Base-by-base conservation (phyloP, 2,888 invertebrate species). In the Ypsolopha sequella region DNA sequence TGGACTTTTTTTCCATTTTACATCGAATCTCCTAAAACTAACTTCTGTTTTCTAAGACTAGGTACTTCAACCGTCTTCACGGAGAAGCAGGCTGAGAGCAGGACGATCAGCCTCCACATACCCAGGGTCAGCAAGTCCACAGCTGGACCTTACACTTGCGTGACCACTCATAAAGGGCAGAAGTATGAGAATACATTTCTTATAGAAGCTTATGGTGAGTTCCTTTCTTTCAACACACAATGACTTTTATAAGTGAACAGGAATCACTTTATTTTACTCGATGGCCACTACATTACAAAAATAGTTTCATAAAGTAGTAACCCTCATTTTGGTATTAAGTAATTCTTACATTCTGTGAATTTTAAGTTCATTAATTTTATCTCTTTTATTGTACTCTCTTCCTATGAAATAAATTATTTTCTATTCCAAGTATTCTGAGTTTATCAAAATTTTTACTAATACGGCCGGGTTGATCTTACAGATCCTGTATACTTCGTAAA, bases 41-140 rank as follows among this genome's bases (percentile, higher is more conserved):
- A 62, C 56, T 56, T 70, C 73, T 81, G 60, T 73, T 81, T 74
- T 68, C 76, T 66, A 85, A 85, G 85, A 81, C 79, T 75, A 85
- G 85, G 75, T 80, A 76, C 67, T 63, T 24, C 24, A 24, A 24
- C 24, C 24, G 63, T 76, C 46, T 80, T 69, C 62, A 68, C 70
- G 51, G 76, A 75, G 53, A 62, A 64, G 60, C 60, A 63, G 43
- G 59, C 60, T 45, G 57, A 66, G 11, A 66, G 70, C 41, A 4
- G 24, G 4, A 24, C 24, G 24, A 48, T 76, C 33, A 70, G 65
- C 34, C 60, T 85, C 0, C 65, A 69, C 46, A 80, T 84, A 38
- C 64, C 65, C 0, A 70, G 60, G 34, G 57, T 80, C 33, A 78
- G 67, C 52, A 76, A 69, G 55, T 55, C 72, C 6, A 64, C 73